Evolutionary conservation across 2,888 invertebrate genomes (phyloP), one percentile per base, ranked within the genome.

Genomic region (Tinea pellionella): DNA sequence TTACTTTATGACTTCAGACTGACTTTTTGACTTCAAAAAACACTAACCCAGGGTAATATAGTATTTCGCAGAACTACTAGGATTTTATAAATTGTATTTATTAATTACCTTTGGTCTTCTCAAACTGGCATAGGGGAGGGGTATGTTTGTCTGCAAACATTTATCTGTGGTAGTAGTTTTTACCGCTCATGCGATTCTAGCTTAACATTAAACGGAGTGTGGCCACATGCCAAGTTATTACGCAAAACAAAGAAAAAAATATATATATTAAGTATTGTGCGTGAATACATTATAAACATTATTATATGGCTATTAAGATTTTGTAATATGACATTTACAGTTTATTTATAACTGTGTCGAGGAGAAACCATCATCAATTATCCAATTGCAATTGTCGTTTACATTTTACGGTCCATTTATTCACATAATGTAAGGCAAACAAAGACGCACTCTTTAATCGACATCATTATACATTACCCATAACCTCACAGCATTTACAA

Each of bases 1-100:
- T 67, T 70, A 69, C 68, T 75, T 71, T 73, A 74, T 66, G 73
- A 73, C 69, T 69, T 42, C 16, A 30, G 37, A 41, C 29, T 59
- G 24, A 29, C 59, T 42, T 41, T 43, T 59, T 11, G 24, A 13
- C 32, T 57, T 32, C 9, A 8, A 12, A 1, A 24, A 24, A 53
- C 47, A 24, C 53, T 53, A 53, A 24, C 53, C 3, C 7, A 19
- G 15, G 32, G 32, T 57, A 15, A 57, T 57, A 57, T 32, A 57
- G 32, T 32, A 15, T 57, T 57, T 57, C 16, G 32, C 32, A 15
- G 2, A 57, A 57, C 32, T 57, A 57, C 47, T 47, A 16, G 53
- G 16, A 18, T 53, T 53, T 53, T 16, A 42, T 13, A 42, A 2
- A 42, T n/a, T n/a, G n/a, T n/a, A n/a, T n/a, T n/a, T n/a, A n/a